Base-by-base conservation (phyloP, 2,888 invertebrate genomes). In the Rhagonycha lutea region DNA sequence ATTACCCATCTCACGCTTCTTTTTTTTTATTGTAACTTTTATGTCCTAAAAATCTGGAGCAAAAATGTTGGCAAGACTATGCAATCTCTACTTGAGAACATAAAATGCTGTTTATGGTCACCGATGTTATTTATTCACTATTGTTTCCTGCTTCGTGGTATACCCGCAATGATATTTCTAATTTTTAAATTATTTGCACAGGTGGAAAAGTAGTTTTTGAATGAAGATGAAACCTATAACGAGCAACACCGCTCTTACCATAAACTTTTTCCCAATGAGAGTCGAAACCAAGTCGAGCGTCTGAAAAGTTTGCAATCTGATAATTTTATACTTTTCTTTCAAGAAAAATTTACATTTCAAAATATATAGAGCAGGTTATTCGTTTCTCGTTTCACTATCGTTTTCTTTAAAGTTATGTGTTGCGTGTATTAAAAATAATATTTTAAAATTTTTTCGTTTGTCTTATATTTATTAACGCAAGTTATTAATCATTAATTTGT, bases 1-100 rank as follows among this genome's bases (percentile, higher is more conserved):
- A 69, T 72, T 75, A 69, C 69, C 61, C 75, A 75, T 75, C 75
- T 75, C 72, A 69, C 69, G 75, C 61, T 72, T 63, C 67, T 63
- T 69, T 29, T 24, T 26, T 63, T 61, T 47, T 14, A 14, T 61
- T 32, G 68, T 28, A 68, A 73, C 73, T 73, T 73, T 72, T 73
- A 65, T 72, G 14, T 63, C 29, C 61, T 29, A 75, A 75, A 68
- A 75, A 75, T 68, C 68, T 70, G 14, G 68, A 75, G 61, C 71
- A 75, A 75, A 18, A 71, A 75, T 75, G 47, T 60, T 71, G 29
- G 74, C 68, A 68, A 71, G 32, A 71, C 70, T 75, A 74, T 74
- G 74, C 74, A 68, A 71, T 75, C 71, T 70, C 71, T 68, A 75
- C 71, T 75, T 68, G 61, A 23, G 71, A 68, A 68, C 70, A 68